These are phyloP conservation scores for Cottus gobio DNA, from an alignment of 2,113 vertebrate species.

Conservation along the genomic window DNA sequence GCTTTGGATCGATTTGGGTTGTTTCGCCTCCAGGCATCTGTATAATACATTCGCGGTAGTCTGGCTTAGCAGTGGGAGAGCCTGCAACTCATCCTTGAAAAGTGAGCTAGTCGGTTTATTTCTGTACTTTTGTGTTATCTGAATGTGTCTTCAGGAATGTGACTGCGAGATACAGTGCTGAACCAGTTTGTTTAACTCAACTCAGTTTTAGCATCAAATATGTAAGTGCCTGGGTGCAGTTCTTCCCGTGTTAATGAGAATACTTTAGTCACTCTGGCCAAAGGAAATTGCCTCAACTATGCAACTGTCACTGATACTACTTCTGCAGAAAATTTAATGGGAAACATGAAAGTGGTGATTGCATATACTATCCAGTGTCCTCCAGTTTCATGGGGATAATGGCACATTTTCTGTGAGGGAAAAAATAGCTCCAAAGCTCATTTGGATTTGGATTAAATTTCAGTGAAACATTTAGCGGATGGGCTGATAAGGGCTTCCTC, in stretches of 20 bases:
- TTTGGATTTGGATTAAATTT: constrained; percentile 74
- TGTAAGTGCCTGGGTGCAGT: constrained; percentile 1
- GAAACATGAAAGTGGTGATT: constrained; percentile 60
- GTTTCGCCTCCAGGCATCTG: constrained; percentile 59
- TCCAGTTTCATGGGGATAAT: constrained; percentile 65
- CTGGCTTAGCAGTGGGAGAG: constrained; percentile 48
- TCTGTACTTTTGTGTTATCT: constrained; percentile 3
- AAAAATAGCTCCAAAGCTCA: constrained; percentile 68
- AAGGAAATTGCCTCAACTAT: constrained; percentile 31
- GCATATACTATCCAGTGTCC: constrained; percentile 32
- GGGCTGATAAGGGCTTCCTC: constrained; percentile 57
- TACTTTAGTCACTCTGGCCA: constrained; percentile 33
- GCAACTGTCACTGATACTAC: constrained; percentile 50
- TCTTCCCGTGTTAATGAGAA: constrained; percentile 36
- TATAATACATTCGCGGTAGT: constrained; percentile 47
- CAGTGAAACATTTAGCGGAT: constrained; percentile 64
- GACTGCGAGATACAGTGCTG: background rate
- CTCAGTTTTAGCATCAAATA: constrained; percentile 31
- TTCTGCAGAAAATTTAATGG: constrained; percentile 34
- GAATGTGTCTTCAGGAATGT: constrained; percentile 13
- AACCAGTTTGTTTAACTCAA: constrained; percentile 23
- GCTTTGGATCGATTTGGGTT: constrained; percentile 58
- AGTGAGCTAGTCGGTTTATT: constrained; percentile 25
- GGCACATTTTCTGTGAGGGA: constrained; percentile 56
- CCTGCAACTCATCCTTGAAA: constrained; percentile 17